These are phyloP conservation scores for Xenopus borealis DNA, from an alignment of 2,113 vertebrate genomes.

Conservation along the genomic window DNA sequence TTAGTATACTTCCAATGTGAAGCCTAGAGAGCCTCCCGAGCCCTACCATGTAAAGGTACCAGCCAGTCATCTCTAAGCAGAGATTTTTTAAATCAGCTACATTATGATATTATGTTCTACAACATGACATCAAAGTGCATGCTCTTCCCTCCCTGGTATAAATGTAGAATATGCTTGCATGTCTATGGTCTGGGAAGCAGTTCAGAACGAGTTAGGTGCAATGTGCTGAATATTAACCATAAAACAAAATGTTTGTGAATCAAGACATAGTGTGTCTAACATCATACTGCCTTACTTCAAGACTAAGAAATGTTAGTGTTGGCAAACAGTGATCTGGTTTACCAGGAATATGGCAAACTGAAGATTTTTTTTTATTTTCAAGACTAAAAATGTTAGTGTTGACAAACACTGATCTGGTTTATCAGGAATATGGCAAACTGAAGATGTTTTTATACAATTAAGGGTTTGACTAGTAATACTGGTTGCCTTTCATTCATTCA, in stretches of 20 bases:
- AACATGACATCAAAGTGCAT: not conserved
- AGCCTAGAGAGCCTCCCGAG: no score
- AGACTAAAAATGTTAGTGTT: constrained; percentile 37
- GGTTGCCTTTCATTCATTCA: not conserved
- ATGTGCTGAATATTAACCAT: not conserved
- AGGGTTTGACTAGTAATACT: not conserved
- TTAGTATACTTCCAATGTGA: no score
- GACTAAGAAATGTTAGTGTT: constrained; percentile 37
- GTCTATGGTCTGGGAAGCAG: not conserved
- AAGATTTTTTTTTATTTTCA: no score
- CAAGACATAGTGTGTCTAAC: constrained; percentile 11
- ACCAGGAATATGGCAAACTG: constrained; percentile 1
- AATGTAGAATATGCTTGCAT: not conserved
- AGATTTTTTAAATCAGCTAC: no score
- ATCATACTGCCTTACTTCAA: constrained; percentile 5
- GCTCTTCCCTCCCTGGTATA: not conserved
- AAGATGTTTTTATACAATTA: not conserved
- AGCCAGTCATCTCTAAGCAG: no score
- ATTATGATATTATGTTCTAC: not conserved
- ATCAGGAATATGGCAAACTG: constrained; percentile 9
- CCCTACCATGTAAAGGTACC: no score
- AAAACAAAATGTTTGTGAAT: constrained; percentile 28
- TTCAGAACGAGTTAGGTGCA: not conserved
- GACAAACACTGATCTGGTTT: constrained; percentile 20
- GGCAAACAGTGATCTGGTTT: constrained; percentile 21